Evolutionary conservation across 2,888 invertebrate genomes (phyloP), one percentile per base, ranked within the genome.

Genomic region (Liopterus haemorrhoidalis): DNA sequence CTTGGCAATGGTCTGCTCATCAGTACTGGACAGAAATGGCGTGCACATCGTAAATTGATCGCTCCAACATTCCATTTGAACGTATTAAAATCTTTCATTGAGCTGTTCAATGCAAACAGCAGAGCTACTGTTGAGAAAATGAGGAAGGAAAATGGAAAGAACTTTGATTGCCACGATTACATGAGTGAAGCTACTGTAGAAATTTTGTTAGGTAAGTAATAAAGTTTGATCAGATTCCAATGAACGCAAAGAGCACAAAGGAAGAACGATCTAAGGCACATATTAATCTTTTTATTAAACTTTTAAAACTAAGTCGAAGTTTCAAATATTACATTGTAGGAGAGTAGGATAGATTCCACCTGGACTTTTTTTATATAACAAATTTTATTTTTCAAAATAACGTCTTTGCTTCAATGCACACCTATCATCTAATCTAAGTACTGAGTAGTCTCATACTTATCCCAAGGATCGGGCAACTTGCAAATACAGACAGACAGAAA

Each of bases 41-140:
- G 85, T 38, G 78, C 84, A 14, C 88, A 89, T 65, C 79, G 89
- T 56, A 88, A 88, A 70, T 70, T 89, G 54, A 89, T 89, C 54
- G 88, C 89, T 6, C 89, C 89, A 32, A 88, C 88, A 51, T 89
- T 89, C 80, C 88, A 89, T 63, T 72, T 89, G 67, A 89, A 89
- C 67, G 86, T 89, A 1, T 70, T 89, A 56, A 88, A 88, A 72
- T 85, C 85, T 56, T 89, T 89, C 71, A 85, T 89, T 59, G 85
- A 85, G 60, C 71, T 88, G 22, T 89, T 89, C 72, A 88, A 89
- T 62, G 83, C 82, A 50, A 88, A 88, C 70, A 86, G 86, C 30
- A 74, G 76, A 32, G 76, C 80, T 42, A 40, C 45, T 6, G 45
- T 45, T 2, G 45, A 45, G n/a, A 45, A 45, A 20, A 39, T 80